Evolutionary conservation across 2,797 vertebrate genomes (phyloP).

Genomic region (Phataginus tricuspis): DNA sequence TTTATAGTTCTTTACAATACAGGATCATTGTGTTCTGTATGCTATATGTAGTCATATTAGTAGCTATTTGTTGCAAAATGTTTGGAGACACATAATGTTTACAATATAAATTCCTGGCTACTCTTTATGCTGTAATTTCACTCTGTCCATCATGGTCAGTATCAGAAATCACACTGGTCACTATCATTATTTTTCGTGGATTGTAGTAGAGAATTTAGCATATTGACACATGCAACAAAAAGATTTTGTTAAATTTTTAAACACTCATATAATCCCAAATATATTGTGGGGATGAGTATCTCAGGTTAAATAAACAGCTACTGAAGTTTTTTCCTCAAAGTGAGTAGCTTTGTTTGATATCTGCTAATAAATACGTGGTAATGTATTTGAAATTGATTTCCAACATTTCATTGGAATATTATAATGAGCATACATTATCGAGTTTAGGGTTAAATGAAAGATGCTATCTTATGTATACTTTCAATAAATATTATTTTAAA

Average conservation of each 20-base stretch:
- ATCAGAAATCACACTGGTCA: neutral
- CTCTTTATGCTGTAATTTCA: neutral
- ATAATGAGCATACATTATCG: neutral
- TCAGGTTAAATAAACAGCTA: conserved; percentile 63
- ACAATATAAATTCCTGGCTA: neutral
- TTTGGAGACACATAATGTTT: conserved; percentile 20
- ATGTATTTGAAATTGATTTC: conserved; percentile 22
- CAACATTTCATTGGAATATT: conserved; percentile 28
- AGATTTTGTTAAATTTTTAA: conserved; percentile 55
- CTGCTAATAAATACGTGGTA: neutral
- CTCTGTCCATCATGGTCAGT: neutral
- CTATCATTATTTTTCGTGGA: conserved; percentile 24
- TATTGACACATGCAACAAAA: conserved; percentile 19
- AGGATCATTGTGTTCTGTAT: neutral
- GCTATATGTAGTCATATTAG: neutral
- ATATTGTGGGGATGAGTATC: conserved; percentile 13
- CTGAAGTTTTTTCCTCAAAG: conserved; percentile 8
- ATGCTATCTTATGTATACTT: conserved; percentile 22
- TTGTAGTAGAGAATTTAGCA: neutral
- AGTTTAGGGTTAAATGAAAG: conserved; percentile 11
- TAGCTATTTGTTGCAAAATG: neutral
- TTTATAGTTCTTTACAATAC: neutral
- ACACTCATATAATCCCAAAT: conserved; percentile 20
- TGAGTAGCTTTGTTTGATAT: conserved; percentile 34
- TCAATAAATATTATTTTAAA: conserved; percentile 47